Percentiles rank a stretch among this genome's conserved stretches.
Evolutionary conservation across 2,113 vertebrate genomes (phyloP).

Genomic region (Bothrops jararaca): DNA sequence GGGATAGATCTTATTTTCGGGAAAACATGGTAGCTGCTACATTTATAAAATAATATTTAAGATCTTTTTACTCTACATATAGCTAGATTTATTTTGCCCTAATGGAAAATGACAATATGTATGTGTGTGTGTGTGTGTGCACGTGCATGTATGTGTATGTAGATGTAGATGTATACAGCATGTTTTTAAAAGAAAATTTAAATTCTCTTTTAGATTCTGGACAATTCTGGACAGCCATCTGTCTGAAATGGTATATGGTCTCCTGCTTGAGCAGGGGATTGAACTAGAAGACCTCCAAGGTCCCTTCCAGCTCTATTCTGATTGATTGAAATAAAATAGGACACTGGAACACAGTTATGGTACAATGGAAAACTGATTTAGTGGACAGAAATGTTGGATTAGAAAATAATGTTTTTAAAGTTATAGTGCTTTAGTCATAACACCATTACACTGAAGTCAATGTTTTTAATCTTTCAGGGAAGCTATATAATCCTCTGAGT

Average conservation of each 20-base stretch:
- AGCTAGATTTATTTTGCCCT: background rate
- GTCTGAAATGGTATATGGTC: background rate
- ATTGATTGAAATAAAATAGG: constrained; percentile 41
- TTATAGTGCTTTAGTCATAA: background rate
- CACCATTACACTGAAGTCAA: background rate
- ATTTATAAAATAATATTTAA: background rate
- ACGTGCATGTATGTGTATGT: no score
- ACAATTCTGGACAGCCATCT: background rate
- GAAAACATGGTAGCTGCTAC: background rate
- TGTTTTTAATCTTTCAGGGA: background rate
- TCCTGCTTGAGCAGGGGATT: background rate
- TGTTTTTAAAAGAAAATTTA: constrained; percentile 40
- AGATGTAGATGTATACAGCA: background rate
- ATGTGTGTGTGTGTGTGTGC: no score
- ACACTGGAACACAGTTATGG: constrained; percentile 37
- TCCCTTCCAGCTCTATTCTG: background rate
- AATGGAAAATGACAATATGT: no score
- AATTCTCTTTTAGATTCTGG: background rate
- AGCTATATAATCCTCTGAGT: background rate
- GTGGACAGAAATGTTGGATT: constrained; percentile 32
- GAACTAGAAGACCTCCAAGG: background rate
- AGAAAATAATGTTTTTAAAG: constrained; percentile 31
- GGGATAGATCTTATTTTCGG: no score
- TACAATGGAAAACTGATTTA: background rate
- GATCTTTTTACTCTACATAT: background rate